phyloP scores from a whole-genome alignment of 2,888 invertebrate species.

The Syrista parreyssii region DNA sequence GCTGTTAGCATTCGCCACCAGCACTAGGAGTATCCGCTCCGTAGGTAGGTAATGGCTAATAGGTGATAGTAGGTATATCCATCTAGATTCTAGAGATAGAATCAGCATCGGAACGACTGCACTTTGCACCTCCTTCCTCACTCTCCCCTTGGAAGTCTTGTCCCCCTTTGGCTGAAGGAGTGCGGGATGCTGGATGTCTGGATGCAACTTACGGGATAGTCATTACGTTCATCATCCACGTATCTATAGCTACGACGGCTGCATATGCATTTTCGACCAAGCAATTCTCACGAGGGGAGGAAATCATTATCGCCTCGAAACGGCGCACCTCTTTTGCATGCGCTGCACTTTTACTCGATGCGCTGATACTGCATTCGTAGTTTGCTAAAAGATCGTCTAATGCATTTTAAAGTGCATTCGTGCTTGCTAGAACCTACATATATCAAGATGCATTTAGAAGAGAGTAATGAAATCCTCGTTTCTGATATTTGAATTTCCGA shows the following conservation, averaged over 20 bases:
- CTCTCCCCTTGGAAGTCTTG: not conserved
- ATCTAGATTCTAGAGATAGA: not conserved
- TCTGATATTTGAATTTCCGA: not conserved
- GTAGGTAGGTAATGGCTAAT: not conserved
- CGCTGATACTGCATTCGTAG: not conserved
- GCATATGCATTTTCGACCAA: not conserved
- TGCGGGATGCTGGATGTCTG: not conserved
- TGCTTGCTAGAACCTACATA: not conserved
- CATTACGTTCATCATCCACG: not conserved
- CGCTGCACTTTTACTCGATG: not conserved
- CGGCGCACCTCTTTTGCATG: not conserved
- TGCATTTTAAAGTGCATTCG: slow-evolving; percentile 6
- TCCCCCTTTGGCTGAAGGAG: not conserved
- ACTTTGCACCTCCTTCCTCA: not conserved
- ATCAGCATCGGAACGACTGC: not conserved
- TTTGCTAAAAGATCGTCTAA: slow-evolving; percentile 3
- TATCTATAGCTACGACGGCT: not conserved
- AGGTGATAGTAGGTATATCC: not conserved
- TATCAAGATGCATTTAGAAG: not conserved
- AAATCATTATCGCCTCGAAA: slow-evolving; percentile 3
- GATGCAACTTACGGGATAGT: not conserved
- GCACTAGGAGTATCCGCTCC: not conserved
- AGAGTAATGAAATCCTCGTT: not conserved
- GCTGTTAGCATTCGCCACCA: slow-evolving; percentile 22
- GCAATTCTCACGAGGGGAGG: slow-evolving; percentile 7